Percentiles rank a stretch among this genome's conserved stretches.
Evolutionary conservation across 2,113 vertebrate species (phyloP).

Genomic region (Canis aureus): DNA sequence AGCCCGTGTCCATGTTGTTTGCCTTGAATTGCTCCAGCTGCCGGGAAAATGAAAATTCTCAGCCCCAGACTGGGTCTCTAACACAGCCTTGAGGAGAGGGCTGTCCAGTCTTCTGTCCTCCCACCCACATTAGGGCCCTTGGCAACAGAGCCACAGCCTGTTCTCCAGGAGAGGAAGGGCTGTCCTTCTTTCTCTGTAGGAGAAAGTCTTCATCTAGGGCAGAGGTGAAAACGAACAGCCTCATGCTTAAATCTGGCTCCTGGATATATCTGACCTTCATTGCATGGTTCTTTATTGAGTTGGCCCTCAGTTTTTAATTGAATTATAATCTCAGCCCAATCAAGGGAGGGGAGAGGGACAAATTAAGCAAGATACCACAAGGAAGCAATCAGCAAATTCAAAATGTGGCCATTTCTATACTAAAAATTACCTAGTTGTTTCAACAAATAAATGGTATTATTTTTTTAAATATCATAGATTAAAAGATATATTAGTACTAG

Average conservation of each 20-base stretch:
- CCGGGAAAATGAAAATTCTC: background rate
- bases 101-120: too few species aligned
- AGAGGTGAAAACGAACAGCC: background rate
- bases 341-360: background rate
- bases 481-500: background rate
- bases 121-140: background rate
- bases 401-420: background rate
- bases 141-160: background rate
- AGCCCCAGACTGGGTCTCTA: background rate
- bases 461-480: background rate
- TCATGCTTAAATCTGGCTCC: background rate
- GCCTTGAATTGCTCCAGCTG: conserved; percentile 93
- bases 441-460: background rate
- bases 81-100: background rate
- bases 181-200: background rate
- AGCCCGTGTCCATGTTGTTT: conserved; percentile 86
- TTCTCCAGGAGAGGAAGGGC: background rate
- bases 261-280: background rate
- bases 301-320: background rate
- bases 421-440: background rate
- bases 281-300: background rate
- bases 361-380: background rate
- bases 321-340: background rate
- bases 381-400: background rate
- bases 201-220: background rate